Evolutionary conservation across 2,797 vertebrate species (phyloP).

Genomic region (Falco biarmicus): DNA sequence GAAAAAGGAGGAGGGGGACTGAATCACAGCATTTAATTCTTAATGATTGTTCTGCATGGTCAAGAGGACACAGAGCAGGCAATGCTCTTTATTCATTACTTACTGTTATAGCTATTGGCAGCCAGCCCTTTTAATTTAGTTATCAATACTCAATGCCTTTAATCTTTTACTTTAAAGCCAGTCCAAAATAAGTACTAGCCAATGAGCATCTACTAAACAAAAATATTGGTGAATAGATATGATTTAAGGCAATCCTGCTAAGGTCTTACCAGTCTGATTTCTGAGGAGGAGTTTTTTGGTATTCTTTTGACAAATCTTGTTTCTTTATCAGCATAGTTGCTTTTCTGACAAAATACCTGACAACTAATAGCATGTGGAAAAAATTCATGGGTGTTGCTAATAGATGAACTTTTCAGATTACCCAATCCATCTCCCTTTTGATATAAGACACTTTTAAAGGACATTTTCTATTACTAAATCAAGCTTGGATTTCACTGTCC

Average conservation of each 20-base stretch:
- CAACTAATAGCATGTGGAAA: neutral
- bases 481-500: neutral
- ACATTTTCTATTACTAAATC: neutral
- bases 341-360: conserved; percentile 30
- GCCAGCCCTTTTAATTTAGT: conserved; percentile 64
- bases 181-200: conserved; percentile 41
- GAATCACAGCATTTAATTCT: conserved; percentile 69
- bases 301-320: conserved; percentile 15
- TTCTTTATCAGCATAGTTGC: conserved; percentile 21
- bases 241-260: neutral
- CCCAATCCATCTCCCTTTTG: neutral
- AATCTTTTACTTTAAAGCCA: conserved; percentile 60
- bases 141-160: conserved; percentile 64
- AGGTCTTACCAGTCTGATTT: neutral
- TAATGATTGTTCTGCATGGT: conserved; percentile 68
- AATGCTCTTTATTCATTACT: conserved; percentile 67
- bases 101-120: conserved; percentile 63
- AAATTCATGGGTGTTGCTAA: conserved; percentile 13
- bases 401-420: conserved; percentile 18
- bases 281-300: neutral
- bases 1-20: conserved; percentile 27
- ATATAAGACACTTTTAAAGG: neutral
- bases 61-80: conserved; percentile 62
- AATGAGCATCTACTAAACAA: conserved; percentile 44
- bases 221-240: neutral